phyloP scores from a whole-genome alignment of 2,113 vertebrate genomes.

The Hiodon tergisus region DNA sequence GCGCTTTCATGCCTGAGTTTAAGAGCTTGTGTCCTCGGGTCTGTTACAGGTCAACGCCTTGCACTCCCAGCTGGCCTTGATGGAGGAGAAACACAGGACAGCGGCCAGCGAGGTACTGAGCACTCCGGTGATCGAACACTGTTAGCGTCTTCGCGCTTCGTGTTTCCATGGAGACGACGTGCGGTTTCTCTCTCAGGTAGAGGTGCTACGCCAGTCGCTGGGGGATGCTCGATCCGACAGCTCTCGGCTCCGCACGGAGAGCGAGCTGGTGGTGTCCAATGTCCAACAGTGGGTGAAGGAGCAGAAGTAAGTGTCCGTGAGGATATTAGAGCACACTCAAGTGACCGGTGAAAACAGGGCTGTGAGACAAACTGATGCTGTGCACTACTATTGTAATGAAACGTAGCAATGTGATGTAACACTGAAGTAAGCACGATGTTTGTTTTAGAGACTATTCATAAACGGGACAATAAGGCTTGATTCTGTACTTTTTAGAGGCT shows the following conservation, averaged over 20 bases:
- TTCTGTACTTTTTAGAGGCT: too few species aligned
- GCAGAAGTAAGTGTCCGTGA: constrained; percentile 51
- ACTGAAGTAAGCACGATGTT: too few species aligned
- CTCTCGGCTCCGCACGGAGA: constrained; percentile 44
- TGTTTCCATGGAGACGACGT: not conserved
- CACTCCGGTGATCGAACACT: too few species aligned
- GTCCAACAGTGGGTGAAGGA: constrained; percentile 60
- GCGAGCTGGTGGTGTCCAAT: constrained; percentile 58
- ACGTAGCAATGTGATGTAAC: not conserved
- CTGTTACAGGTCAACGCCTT: constrained; percentile 34
- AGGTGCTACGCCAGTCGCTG: constrained; percentile 43
- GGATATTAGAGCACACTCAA: not conserved
- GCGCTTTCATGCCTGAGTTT: too few species aligned
- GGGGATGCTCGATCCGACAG: constrained; percentile 36
- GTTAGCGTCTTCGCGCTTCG: too few species aligned
- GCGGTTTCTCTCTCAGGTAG: constrained; percentile 30
- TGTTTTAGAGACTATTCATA: not conserved
- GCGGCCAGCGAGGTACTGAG: constrained; percentile 32
- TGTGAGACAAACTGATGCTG: not conserved
- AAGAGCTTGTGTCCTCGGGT: not conserved
- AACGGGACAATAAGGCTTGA: not conserved
- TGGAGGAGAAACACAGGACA: constrained; percentile 37
- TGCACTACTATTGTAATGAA: not conserved
- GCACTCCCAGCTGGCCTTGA: constrained; percentile 30
- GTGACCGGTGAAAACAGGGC: not conserved